Percentiles rank a stretch among this genome's conserved stretches.
Evolutionary conservation across 1,140 invertebrate species (phyloP).

Genomic region (Eurosta solidaginis): DNA sequence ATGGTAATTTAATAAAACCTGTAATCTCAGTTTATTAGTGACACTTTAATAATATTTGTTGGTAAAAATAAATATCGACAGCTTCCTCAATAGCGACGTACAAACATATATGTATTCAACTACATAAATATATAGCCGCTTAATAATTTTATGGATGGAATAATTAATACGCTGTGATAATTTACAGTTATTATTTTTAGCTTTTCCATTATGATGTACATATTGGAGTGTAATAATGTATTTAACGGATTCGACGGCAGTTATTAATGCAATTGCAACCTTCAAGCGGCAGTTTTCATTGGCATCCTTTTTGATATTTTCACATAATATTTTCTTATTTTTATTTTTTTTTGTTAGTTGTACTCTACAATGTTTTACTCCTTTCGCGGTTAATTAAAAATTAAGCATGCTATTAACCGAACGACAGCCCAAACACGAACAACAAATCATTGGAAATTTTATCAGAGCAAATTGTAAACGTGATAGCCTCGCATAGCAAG

Average conservation of each 20-base stretch:
- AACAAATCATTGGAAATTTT: neutral
- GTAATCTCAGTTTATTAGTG: neutral
- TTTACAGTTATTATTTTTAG: conserved; percentile 21
- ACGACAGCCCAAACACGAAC: neutral
- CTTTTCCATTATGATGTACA: neutral
- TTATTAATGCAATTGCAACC: conserved; percentile 10
- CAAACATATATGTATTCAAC: neutral
- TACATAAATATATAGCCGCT: neutral
- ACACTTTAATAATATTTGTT: neutral
- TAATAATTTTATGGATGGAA: neutral
- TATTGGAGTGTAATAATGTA: too few species aligned
- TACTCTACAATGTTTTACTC: neutral
- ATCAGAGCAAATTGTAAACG: too few species aligned
- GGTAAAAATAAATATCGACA: too few species aligned
- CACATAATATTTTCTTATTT: neutral
- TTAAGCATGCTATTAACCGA: neutral
- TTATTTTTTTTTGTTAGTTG: neutral
- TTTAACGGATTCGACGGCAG: neutral
- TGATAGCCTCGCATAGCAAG: too few species aligned
- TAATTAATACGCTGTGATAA: neutral
- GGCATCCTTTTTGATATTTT: neutral
- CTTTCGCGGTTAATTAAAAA: neutral
- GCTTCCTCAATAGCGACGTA: too few species aligned
- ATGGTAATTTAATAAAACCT: neutral
- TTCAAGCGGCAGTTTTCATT: neutral